Base-by-base conservation (phyloP, 2,113 vertebrate species). In the Gymnogyps californianus region DNA sequence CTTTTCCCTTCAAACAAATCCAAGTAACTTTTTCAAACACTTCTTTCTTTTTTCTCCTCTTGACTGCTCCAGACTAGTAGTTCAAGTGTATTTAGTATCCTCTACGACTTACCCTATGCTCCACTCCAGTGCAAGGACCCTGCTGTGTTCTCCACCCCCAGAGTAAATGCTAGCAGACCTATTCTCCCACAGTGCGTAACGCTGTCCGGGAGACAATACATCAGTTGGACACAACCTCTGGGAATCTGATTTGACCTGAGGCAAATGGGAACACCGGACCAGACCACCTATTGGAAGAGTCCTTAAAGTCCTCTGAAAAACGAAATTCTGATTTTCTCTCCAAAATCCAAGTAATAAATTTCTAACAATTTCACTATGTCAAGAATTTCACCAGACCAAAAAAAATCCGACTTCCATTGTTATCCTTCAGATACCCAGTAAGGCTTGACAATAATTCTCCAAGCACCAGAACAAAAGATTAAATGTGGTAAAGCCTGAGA, bases 381-480 rank as follows among this genome's bases (percentile, higher is more conserved):
- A 55, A 79, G 44, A 61, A 88, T 72, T 74, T 86, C 29, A 58
- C 17, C 26, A 66, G 38, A 65, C 8, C 14, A 64, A 74, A 86
- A 72, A 38, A 26, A 10, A 67, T 12, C 9, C 0, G 0, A 62
- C 86, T 89, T 81, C 31, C 44, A 85, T 21, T 69, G 70, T 40
- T 90, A 61, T 32, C 34, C 58, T 66, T 74, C 62, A 55, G 34
- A 57, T 15, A 78, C 31, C 52, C 46, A 44, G 69, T 24, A 84
- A 38, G 62, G 54, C 55, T 26, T 69, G 66, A 46, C 75, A 90
- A 46, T 77, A 77, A 86, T 65, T 77, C 93, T 88, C 54, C 64
- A 72, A 83, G 78, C 87, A 62, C 21, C 54, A 78, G 58, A 92
- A 83, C 42, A 86, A 71, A 91, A 96, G 51, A 80, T 32, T 49